Conservation (phyloP, 2,797 vertebrate genomes). For the Balearica regulorum region DNA sequence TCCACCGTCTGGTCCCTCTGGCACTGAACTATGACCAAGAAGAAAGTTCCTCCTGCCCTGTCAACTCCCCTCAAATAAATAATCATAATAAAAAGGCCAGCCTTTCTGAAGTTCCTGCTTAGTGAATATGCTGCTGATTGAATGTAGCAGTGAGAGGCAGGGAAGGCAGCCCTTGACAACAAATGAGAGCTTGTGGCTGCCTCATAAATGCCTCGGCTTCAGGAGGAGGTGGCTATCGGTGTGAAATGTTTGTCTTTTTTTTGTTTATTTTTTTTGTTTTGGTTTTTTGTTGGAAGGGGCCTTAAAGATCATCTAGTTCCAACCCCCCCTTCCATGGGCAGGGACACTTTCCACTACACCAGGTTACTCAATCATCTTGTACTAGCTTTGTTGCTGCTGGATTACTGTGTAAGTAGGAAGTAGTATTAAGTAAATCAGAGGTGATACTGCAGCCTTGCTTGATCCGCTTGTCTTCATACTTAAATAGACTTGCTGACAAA, state of each 20-base stretch:
- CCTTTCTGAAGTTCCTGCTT: neutral
- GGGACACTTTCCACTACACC: too few species aligned
- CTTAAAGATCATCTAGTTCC: too few species aligned
- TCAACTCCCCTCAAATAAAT: constrained; percentile 45
- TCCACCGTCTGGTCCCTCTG: neutral
- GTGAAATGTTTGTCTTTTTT: constrained; percentile 7
- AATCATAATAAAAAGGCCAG: constrained; percentile 2
- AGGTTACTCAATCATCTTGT: neutral
- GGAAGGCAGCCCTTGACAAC: neutral
- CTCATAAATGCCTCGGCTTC: constrained; percentile 23
- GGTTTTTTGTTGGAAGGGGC: too few species aligned
- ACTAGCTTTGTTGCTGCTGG: constrained; percentile 22
- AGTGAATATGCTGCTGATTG: neutral
- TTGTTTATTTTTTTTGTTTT: too few species aligned
- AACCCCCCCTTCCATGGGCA: too few species aligned
- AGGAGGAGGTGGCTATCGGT: constrained; percentile 4
- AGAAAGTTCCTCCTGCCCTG: constrained; percentile 10
- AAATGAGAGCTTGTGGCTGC: neutral
- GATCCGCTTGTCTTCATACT: neutral
- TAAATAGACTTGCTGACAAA: neutral
- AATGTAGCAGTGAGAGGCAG: constrained; percentile 3
- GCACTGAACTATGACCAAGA: constrained; percentile 29
- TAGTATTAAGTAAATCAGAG: neutral
- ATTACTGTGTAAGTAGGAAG: neutral
- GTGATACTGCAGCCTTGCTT: neutral